Percentiles rank a stretch among this genome's conserved stretches.
These are phyloP conservation scores for Carcharodon carcharias DNA, from an alignment of 2,797 vertebrate species.

Conservation along the genomic window DNA sequence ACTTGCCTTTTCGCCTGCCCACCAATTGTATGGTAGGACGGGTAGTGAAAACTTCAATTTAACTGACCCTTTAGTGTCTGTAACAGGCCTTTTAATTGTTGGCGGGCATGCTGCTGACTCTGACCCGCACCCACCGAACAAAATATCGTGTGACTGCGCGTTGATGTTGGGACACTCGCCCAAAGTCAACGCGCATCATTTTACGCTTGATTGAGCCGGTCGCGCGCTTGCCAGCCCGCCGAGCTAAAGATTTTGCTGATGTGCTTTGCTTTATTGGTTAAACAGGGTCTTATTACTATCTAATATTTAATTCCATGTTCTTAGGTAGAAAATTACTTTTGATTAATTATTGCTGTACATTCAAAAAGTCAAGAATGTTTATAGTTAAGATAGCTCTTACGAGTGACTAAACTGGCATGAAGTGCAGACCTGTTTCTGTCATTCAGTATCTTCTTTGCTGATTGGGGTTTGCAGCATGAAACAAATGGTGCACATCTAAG, in stretches of 20 bases:
- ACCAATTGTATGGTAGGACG: too few species aligned
- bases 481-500: background rate
- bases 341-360: background rate
- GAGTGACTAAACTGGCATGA: background rate
- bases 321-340: background rate
- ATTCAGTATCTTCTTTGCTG: constrained; percentile 2
- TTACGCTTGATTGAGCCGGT: too few species aligned
- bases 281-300: background rate
- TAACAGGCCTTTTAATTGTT: too few species aligned
- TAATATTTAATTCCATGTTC: background rate
- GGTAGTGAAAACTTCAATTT: too few species aligned
- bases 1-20: too few species aligned
- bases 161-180: too few species aligned
- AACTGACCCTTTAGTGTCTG: too few species aligned
- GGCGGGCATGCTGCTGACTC: too few species aligned
- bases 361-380: background rate
- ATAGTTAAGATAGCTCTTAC: background rate
- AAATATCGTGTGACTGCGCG: too few species aligned
- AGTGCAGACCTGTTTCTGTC: background rate
- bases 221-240: too few species aligned
- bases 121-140: too few species aligned
- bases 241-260: background rate
- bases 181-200: too few species aligned
- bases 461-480: background rate
- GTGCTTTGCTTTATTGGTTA: background rate